Evolutionary conservation across 2,797 vertebrate genomes (phyloP), one percentile per base, ranked within the genome.

Genomic region (Protonibea diacanthus): DNA sequence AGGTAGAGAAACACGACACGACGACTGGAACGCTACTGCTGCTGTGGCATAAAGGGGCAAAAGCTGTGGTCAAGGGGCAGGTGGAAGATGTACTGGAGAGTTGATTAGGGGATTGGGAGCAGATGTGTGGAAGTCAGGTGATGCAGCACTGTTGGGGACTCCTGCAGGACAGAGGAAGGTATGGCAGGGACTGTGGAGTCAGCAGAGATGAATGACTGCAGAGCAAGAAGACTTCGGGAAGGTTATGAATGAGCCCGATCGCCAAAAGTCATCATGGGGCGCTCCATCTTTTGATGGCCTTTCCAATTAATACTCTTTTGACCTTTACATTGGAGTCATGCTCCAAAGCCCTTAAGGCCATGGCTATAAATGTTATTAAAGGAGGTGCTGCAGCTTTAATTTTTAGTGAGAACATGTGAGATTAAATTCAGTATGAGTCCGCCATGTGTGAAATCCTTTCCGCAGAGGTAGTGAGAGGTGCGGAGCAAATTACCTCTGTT

Each of bases 221-320:
- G 33, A 23, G 11, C 20, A 25, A 42, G 23, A 69, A 64, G 56
- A 21, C n/a, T 42, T 67, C n/a, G 15, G 20, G 40, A 58, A 74
- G 45, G 62, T 76, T 69, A 57, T 12, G 44, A 74, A 48, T 33
- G 27, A 49, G 45, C 67, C 25, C 11, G 23, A 29, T 20, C 15
- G 4, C 9, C 45, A 18, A 18, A 48, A 71, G 25, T 61, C 66
- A 67, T 48, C 21, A 27, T 29, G 14, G 6, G 6, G 3, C 14
- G 1, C 18, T 53, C 23, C 20, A n/a, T 29, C 56, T 47, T 68
- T 49, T 65, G 4, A 58, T 45, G 61, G 71, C 65, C 69, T 71
- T 76, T 78, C 49, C 40, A 69, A 80, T 81, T 67, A 76, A 83
- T 68, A 48, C 48, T 65, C 67, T 11, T 7, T 48, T 76, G 78